Base-by-base conservation (phyloP, 2,113 vertebrate genomes). In the Ursus arctos region DNA sequence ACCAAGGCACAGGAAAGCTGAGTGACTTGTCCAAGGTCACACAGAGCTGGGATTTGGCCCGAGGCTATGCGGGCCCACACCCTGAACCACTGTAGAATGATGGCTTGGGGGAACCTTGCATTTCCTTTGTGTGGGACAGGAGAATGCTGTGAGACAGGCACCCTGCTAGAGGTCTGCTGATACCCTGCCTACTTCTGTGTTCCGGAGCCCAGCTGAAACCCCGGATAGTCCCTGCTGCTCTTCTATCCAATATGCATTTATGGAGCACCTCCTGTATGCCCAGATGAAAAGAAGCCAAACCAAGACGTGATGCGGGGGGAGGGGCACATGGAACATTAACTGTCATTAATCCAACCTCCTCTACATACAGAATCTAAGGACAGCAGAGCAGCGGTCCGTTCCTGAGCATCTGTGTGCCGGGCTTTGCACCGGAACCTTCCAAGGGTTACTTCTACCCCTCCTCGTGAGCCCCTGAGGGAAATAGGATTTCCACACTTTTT, bases 191-290 rank as follows among this genome's bases (percentile, higher is more conserved):
- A 3, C 21, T 49, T 61, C 91, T 7, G 65, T 16, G 28, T 85
- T 55, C 31, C 18, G 26, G 61, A 47, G 0, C 16, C 85, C 79
- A 14, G 0, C 47, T 24, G 36, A 74, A 86, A 47, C 47, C 19
- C 1, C 0, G 5, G 26, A 18, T 12, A 1, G 24, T 40, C 31
- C 14, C 40, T 9, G 72, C 16, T 14, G 55, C 5, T 9, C 33
- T 43, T 51, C 18, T 33, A 26, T 3, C 43, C 72, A 22, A 0
- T 8, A 4, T 0, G 24, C 21, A 67, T 49, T 61, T 33, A 91
- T 16, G 22, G 57, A 61, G n/a, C 21, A 24, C 63, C 33, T 88
- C 51, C 53, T 61, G 11, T 83, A 28, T 91, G 55, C 47, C 43
- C 51, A 31, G 61, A 51, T 57, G 83, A 85, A 51, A 79, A 77